These are phyloP conservation scores for Gadopsis marmoratus DNA, from an alignment of 2,797 vertebrate genomes.

Conservation along the genomic window DNA sequence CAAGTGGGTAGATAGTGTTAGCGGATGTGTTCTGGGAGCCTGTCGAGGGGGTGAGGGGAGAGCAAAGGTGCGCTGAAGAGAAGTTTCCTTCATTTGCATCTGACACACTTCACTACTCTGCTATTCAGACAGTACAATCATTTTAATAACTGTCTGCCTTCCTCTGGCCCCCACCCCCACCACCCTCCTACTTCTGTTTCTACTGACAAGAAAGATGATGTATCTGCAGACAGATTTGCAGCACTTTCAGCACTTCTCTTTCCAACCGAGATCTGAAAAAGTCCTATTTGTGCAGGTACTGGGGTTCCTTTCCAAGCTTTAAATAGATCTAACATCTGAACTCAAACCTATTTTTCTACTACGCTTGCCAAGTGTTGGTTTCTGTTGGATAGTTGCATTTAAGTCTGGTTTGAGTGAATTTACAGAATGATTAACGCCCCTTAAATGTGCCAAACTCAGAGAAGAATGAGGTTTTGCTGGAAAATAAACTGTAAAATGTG, in stretches of 20 bases:
- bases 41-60: constrained; percentile 56
- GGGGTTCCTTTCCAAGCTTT: constrained; percentile 41
- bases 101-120: constrained; percentile 85
- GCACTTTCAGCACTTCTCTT: constrained; percentile 64
- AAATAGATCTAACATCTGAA: constrained; percentile 16
- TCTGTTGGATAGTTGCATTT: constrained; percentile 13
- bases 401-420: neutral
- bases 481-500: constrained; percentile 10
- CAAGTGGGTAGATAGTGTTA: constrained; percentile 65
- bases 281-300: constrained; percentile 50
- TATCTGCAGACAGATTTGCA: constrained; percentile 66
- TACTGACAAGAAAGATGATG: constrained; percentile 74
- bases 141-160: constrained; percentile 83
- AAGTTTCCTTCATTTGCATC: constrained; percentile 84
- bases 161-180: constrained; percentile 36
- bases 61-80: constrained; percentile 72
- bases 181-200: constrained; percentile 62
- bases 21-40: constrained; percentile 66
- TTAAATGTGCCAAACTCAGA: neutral
- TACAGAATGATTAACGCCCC: constrained; percentile 9
- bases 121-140: constrained; percentile 80
- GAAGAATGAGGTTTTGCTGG: neutral
- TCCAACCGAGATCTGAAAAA: constrained; percentile 58
- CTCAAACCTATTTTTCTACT: neutral
- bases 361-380: neutral